phyloP scores from a whole-genome alignment of 1,140 invertebrate genomes.

The Drosophila bocqueti region DNA sequence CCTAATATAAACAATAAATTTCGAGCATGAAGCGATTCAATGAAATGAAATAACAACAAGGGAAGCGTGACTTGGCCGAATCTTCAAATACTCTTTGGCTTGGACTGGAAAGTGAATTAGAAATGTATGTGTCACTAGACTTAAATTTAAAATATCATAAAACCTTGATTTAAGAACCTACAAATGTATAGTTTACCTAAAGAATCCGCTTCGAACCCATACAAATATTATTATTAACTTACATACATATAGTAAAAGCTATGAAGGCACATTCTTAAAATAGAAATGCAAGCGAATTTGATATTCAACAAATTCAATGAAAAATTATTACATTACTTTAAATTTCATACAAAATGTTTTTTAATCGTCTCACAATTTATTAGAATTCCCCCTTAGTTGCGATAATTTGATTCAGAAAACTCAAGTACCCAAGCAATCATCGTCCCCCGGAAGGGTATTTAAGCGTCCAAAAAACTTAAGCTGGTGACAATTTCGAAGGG shows the following conservation, averaged over 20 bases:
- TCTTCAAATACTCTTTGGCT: slow-evolving; percentile 5
- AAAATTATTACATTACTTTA: neutral
- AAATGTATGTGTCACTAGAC: too few relatives aligned
- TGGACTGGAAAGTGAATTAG: too few relatives aligned
- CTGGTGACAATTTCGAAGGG: slow-evolving; percentile 39
- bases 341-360: neutral
- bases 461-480: slow-evolving; percentile 23
- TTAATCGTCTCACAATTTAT: neutral
- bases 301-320: neutral
- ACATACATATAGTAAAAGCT: neutral
- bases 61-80: neutral
- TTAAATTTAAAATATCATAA: neutral
- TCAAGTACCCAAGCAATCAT: neutral
- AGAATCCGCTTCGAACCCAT: neutral
- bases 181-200: neutral
- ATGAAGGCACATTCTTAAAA: neutral
- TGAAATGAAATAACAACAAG: slow-evolving; percentile 49
- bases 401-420: neutral
- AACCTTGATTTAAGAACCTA: neutral
- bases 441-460: neutral
- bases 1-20: slow-evolving; percentile 80
- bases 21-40: slow-evolving; percentile 71
- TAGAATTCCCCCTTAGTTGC: neutral
- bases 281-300: neutral
- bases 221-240: neutral